These are phyloP conservation scores for Casuarius casuarius DNA, from an alignment of 2,113 vertebrate species.

Conservation along the genomic window DNA sequence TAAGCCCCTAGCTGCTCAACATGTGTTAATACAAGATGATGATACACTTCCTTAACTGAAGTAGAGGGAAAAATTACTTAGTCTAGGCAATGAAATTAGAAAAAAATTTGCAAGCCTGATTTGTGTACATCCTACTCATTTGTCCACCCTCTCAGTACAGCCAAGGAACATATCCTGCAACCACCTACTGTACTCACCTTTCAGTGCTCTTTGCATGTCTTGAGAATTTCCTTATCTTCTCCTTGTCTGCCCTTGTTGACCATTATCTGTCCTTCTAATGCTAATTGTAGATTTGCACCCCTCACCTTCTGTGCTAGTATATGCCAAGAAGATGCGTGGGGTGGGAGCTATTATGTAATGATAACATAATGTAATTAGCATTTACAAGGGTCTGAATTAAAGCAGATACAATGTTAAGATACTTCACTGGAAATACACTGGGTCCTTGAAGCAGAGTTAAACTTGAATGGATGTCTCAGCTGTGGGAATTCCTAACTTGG, in stretches of 20 bases:
- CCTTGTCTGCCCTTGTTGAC: constrained; percentile 34
- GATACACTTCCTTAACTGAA: not conserved
- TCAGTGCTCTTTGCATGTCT: not conserved
- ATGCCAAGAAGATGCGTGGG: constrained; percentile 16
- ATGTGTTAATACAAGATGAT: constrained; percentile 8
- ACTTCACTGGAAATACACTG: not conserved
- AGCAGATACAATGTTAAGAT: not conserved
- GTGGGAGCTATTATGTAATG: constrained; percentile 39
- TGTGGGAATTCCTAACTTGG: not conserved
- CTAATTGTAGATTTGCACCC: not conserved
- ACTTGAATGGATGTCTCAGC: not conserved
- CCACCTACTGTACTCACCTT: constrained; percentile 31
- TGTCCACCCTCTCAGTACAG: not conserved
- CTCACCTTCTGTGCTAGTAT: constrained; percentile 23
- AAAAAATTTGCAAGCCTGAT: not conserved
- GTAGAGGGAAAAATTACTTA: not conserved
- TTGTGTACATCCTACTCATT: constrained; percentile 27
- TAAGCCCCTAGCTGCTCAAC: constrained; percentile 10
- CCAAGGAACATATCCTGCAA: constrained; percentile 5
- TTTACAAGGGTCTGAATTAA: constrained; percentile 4
- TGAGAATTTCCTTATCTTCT: constrained; percentile 18
- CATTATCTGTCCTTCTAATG: not conserved
- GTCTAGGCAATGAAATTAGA: not conserved
- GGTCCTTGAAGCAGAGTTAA: constrained; percentile 22
- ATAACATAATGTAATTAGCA: constrained; percentile 42